Base-by-base conservation (phyloP, 2,113 vertebrate species). In the Pyrgilauda ruficollis region DNA sequence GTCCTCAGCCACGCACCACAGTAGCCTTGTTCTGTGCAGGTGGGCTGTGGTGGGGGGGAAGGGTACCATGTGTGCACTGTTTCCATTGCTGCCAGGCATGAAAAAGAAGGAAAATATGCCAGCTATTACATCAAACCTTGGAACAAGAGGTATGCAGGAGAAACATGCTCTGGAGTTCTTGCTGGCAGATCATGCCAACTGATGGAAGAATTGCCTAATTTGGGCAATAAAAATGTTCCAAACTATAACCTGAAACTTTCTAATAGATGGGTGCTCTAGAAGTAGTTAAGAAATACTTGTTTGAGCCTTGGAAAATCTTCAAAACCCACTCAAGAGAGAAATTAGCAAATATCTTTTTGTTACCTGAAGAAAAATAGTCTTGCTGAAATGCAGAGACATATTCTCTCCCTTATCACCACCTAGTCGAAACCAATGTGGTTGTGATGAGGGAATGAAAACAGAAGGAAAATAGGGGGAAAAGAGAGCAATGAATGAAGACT, bases 331-430 rank as follows among this genome's bases (percentile, higher is more conserved):
- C 72, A 28, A 92, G 95, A 97, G 93, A 81, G 91, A 97, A 98
- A 97, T 97, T 93, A 97, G 96, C 95, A 98, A 98, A 97, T 97
- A 96, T 96, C 75, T 96, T 96, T 96, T 95, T 94, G 95, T 96
- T 97, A 95, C 92, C 92, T 96, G 43, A 22, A 58, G 94, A 78
- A 12, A 97, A 97, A 96, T 94, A 95, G 74, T 97, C 93, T 96
- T 89, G 84, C 93, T 97, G 86, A 97, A 97, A 88, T 78, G 43
- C 23, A 18, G 47, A 86, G 46, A 50, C 0, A 0, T 55, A 0
- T 55, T 88, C 55, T 84, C 59, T 96, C 90, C 74, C 78, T 91
- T 75, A 77, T 94, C 87, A 66, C 58, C 81, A 63, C 67, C 90
- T 79, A 93, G 82, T 92, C 7, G 19, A 95, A 84, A 85, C 56